phyloP scores from a whole-genome alignment of 2,797 vertebrate genomes.

The Xenentodon cancila region DNA sequence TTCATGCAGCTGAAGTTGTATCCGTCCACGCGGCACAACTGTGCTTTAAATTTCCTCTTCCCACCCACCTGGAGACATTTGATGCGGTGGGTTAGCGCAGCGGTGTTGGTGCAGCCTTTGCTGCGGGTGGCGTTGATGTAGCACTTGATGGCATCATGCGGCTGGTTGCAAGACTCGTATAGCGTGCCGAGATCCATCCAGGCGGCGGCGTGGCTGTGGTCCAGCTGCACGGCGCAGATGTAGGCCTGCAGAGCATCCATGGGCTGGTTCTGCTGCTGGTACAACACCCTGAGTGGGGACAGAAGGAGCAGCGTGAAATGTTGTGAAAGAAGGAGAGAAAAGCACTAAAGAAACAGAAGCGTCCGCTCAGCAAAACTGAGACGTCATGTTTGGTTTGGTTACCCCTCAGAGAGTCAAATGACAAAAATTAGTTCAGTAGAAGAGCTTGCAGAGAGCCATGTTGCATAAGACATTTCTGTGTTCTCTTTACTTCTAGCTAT shows the following conservation, averaged over 20 bases:
- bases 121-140: conserved; percentile 99
- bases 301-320: too few relatives aligned
- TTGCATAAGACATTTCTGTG: too few relatives aligned
- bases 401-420: too few relatives aligned
- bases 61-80: conserved; percentile 99
- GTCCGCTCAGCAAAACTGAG: too few relatives aligned
- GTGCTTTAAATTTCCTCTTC: conserved; percentile 13
- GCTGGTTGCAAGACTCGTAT: conserved; percentile 99
- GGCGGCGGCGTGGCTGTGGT: conserved; percentile 98
- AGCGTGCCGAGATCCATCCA: conserved; percentile 99
- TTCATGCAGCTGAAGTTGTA: not conserved
- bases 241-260: conserved; percentile 99
- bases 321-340: not conserved
- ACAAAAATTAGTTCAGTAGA: too few relatives aligned
- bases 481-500: too few relatives aligned
- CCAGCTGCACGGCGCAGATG: conserved; percentile 99
- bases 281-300: conserved; percentile 87
- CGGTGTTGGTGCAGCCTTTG: conserved; percentile 98
- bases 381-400: too few relatives aligned
- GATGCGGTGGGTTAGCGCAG: conserved; percentile 95
- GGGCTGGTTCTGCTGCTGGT: conserved; percentile 99
- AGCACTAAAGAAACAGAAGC: not conserved
- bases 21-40: not conserved
- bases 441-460: too few relatives aligned
- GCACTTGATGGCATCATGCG: conserved; percentile 99